These are phyloP conservation scores for Bagarius yarrelli DNA, from an alignment of 2,113 vertebrate genomes.

Conservation along the genomic window DNA sequence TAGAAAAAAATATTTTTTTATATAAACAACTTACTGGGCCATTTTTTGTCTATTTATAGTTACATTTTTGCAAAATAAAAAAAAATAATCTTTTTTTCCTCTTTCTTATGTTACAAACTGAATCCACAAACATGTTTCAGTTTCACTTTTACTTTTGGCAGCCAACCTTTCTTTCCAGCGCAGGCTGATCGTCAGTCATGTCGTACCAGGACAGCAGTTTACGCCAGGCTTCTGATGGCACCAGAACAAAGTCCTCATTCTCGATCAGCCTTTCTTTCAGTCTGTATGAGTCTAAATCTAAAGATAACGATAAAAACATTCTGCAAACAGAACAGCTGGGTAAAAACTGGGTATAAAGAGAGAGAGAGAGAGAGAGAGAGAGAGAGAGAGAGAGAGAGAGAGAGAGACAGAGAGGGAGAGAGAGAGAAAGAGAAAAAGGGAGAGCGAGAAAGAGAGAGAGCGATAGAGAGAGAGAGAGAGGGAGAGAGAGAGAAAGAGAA, in stretches of 20 bases:
- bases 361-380: too few relatives aligned
- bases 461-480: too few relatives aligned
- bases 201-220: slow-evolving; percentile 79
- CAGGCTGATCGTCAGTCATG: slow-evolving; percentile 70
- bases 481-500: too few relatives aligned
- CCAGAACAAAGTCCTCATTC: slow-evolving; percentile 77
- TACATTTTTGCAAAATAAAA: neutral
- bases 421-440: too few relatives aligned
- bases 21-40: neutral
- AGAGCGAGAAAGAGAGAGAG: too few relatives aligned
- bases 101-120: too few relatives aligned
- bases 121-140: too few relatives aligned
- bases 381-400: too few relatives aligned
- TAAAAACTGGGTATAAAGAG: too few relatives aligned
- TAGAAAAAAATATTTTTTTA: neutral
- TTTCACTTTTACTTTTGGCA: neutral
- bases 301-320: neutral
- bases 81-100: too few relatives aligned
- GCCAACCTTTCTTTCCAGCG: slow-evolving; percentile 79
- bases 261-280: slow-evolving; percentile 79
- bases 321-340: neutral
- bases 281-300: slow-evolving; percentile 75
- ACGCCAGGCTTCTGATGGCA: slow-evolving; percentile 75
- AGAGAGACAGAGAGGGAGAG: too few relatives aligned
- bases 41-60: neutral